Evolutionary conservation across 2,797 vertebrate genomes (phyloP).

Genomic region (Gymnoscopelus braueri): DNA sequence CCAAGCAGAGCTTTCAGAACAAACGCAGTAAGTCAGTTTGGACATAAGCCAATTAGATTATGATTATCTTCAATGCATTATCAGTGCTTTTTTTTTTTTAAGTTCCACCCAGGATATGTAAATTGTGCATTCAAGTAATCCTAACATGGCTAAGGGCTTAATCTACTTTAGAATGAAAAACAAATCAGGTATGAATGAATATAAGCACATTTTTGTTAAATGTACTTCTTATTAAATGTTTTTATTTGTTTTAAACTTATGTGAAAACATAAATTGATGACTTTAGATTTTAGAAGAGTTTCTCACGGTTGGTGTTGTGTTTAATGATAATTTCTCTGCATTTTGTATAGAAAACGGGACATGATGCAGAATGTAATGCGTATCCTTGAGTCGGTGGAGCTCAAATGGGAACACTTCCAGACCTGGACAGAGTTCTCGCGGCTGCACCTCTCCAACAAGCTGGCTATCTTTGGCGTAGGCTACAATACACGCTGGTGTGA

Average conservation of each 20-base stretch:
- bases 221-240: too few species aligned
- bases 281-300: too few species aligned
- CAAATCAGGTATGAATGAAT: too few species aligned
- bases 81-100: too few species aligned
- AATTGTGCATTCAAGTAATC: too few species aligned
- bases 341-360: slow-evolving; percentile 84
- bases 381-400: slow-evolving; percentile 94
- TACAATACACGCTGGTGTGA: slow-evolving; percentile 98
- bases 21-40: slow-evolving; percentile 89
- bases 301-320: slow-evolving; percentile 1
- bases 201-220: too few species aligned
- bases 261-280: too few species aligned
- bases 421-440: slow-evolving; percentile 98
- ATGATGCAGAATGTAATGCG: slow-evolving; percentile 93
- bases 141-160: too few species aligned
- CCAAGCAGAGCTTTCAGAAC: slow-evolving; percentile 88
- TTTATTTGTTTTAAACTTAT: neutral
- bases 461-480: slow-evolving; percentile 96
- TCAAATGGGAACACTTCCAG: slow-evolving; percentile 98
- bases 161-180: too few species aligned
- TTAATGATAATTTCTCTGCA: slow-evolving; percentile 7
- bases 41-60: too few species aligned
- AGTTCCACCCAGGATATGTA: neutral
- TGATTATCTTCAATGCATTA: too few species aligned
- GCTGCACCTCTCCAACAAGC: slow-evolving; percentile 96